Base-by-base conservation (phyloP, 2,888 invertebrate species). In the Bembecia ichneumoniformis region DNA sequence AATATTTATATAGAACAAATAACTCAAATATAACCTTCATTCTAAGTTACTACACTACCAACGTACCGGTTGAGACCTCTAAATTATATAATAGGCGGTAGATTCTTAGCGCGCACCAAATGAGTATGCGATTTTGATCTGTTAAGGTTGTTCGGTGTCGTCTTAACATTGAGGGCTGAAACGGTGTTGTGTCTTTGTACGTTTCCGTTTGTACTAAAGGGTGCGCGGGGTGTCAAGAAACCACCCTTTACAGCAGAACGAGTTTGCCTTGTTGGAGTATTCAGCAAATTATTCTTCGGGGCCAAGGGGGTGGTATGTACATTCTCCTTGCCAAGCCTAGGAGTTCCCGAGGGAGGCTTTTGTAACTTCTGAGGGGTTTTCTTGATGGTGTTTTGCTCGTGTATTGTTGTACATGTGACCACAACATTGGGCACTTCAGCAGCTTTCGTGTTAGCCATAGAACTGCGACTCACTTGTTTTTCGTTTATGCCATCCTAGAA, bases 381-480 rank as follows among this genome's bases (percentile, higher is more conserved):
- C 10, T 43, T 53, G 10, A 56, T 58, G 0, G 56, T 58, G 35
- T 53, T 62, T 7, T 48, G 59, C 46, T 71, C 70, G 3, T 62
- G 63, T 35, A 68, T 66, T 0, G 56, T 55, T 2, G 67, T 56
- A 53, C 57, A 71, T 3, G 28, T 34, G 13, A 17, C 17, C 2
- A 71, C 58, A 28, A 71, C 66, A 14, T 57, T 60, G 36, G 66
- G 71, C 13, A 60, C 2, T 53, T 66, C 74, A 20, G 58, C 64
- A 35, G 53, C 64, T 59, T 59, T 82, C 5, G 53, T 63, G 44
- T 48, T 77, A 43, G 66, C 76, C 69, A 89, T 71, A 0, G 90
- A 90, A 55, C 90, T 90, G 52, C 90, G 86, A 20, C 89, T 68
- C 54, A 88, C 86, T 47, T 82, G 76, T 35, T 84, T 81, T 35